Base-by-base conservation (phyloP, 92 coral and sea anemone species). In the Plumapathes pennacea region DNA sequence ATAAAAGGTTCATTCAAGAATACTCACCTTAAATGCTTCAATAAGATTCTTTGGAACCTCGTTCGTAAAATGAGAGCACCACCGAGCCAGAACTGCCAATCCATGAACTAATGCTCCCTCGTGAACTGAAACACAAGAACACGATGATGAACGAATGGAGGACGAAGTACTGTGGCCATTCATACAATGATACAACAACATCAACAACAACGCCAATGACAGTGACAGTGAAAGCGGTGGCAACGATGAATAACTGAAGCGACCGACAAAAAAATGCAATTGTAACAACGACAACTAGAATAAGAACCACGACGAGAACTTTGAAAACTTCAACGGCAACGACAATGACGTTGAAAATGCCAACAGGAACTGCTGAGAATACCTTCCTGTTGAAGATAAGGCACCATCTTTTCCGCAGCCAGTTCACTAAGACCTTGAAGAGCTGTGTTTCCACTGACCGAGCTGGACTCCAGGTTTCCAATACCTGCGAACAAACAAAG, bases 371-470 rank as follows among this genome's bases (percentile, higher is more conserved):
- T 9, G 33, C 11, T 7, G 8, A 22, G 12, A 47, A 41, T 46
- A 92, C 98, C 98, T 81, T 92, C 98, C 65, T 92, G 98, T 42
- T 88, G 89, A 45, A 92, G 23, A 74, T 82, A 89, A 39, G 80
- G 84, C 50, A 69, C 80, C 63, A 92, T 69, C 60, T 92, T 82
- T 15, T 80, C 80, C 14, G 82, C 58, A 31, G 88, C 90, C 42
- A 78, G 36, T 29, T 75, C 75, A 20, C 85, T 82, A 30, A 92
- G 84, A n/a, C 69, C 38, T 30, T 88, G 94, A 63, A 89, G 78
- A n/a, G 92, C 52, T 1, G 87, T 54, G 25, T 78, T 69, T 25
- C 85, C 96, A 70, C 94, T 90, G 8, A 84, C 85, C 20, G 96
- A 85, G 48, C 77, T 78, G 24, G 64, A 62, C 42, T 84, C 96